Percentiles rank a stretch among this genome's conserved stretches.
Evolutionary conservation across 1,140 invertebrate species (phyloP).

Genomic region (Dermatophagoides farinae): DNA sequence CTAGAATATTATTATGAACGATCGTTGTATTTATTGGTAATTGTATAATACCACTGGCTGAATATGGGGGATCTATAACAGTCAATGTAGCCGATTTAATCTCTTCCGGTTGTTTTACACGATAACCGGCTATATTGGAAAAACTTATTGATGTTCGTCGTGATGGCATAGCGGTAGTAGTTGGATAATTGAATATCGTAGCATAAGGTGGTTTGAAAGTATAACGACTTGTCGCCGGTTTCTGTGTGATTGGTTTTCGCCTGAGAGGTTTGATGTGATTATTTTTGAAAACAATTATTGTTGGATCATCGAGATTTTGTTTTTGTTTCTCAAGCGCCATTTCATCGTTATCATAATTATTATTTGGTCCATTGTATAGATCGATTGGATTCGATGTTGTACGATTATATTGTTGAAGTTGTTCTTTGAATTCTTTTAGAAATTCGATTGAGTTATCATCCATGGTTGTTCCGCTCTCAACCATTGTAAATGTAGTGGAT

Average conservation of each 20-base stretch:
- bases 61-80: conserved; percentile 7
- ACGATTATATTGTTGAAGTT: background rate
- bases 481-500: too few species aligned
- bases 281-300: background rate
- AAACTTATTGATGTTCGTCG: background rate
- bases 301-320: background rate
- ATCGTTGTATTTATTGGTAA: conserved; percentile 11
- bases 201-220: background rate
- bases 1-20: conserved; percentile 12
- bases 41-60: background rate
- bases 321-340: background rate
- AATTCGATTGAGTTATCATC: background rate
- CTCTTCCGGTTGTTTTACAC: conserved; percentile 10
- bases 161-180: background rate
- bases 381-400: background rate
- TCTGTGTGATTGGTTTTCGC: background rate
- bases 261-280: background rate
- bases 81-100: conserved; percentile 9
- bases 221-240: background rate
- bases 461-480: background rate
- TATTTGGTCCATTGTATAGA: background rate
- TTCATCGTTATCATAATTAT: background rate
- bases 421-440: background rate
- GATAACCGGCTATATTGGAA: background rate
- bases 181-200: background rate